Percentiles rank a stretch among this genome's conserved stretches.
Evolutionary conservation across 2,113 vertebrate genomes (phyloP).

Genomic region (Varanus salvator): DNA sequence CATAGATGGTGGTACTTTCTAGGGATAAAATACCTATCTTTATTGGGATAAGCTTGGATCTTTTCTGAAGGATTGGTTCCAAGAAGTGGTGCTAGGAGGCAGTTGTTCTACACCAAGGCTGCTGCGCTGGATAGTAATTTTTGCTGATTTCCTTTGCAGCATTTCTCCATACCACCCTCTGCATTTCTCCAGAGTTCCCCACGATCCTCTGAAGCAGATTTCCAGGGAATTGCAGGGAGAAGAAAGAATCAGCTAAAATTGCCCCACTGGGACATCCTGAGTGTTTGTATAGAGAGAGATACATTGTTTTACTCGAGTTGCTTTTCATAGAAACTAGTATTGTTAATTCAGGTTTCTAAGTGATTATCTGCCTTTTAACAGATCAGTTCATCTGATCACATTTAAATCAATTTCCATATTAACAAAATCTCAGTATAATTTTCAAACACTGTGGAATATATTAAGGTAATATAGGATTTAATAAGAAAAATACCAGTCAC

Average conservation of each 20-base stretch:
- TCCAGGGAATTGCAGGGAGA: background rate
- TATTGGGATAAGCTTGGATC: background rate
- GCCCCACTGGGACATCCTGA: no score
- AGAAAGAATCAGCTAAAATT: background rate
- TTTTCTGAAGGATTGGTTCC: background rate
- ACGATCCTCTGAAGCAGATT: background rate
- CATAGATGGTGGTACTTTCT: no score
- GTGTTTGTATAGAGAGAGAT: no score
- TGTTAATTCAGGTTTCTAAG: background rate
- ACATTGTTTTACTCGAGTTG: background rate
- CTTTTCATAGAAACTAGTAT: background rate
- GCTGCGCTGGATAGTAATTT: background rate
- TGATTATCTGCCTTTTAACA: background rate
- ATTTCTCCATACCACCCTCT: background rate
- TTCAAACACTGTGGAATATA: background rate
- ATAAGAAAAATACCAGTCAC: background rate
- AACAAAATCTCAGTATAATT: background rate
- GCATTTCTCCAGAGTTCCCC: background rate
- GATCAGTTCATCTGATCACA: background rate
- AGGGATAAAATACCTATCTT: no score
- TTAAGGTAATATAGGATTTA: background rate
- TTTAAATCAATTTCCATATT: background rate
- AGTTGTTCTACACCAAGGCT: no score
- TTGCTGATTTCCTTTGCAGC: background rate
- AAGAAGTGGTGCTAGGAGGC: background rate